phyloP scores from a whole-genome alignment of 1,140 invertebrate genomes.

The Delia radicum region DNA sequence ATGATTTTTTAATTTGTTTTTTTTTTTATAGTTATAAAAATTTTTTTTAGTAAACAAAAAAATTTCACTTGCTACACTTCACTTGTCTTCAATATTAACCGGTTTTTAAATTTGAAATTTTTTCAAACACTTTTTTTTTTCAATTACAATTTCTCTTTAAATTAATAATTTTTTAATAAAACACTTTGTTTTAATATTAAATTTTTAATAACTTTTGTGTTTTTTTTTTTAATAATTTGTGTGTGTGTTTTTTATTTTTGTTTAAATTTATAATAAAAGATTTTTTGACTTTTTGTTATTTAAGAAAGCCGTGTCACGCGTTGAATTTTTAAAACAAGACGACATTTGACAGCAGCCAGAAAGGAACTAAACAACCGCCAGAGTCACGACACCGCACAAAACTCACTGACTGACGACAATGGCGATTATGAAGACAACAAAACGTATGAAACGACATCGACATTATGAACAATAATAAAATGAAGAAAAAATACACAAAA shows the following conservation, averaged over 20 bases:
- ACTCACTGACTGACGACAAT: slow-evolving; percentile 3
- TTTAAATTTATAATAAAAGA: too few relatives aligned
- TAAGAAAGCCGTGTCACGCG: slow-evolving; percentile 35
- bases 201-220: slow-evolving; percentile 1
- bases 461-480: background rate
- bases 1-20: background rate
- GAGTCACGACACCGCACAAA: slow-evolving; percentile 7
- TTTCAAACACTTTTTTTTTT: background rate
- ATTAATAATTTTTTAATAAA: slow-evolving; percentile 4
- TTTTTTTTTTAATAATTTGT: background rate
- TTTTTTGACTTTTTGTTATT: slow-evolving; percentile 14
- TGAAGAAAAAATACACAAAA: background rate
- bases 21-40: background rate
- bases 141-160: background rate
- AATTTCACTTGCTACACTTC: slow-evolving; percentile 1
- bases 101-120: background rate
- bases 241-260: slow-evolving; percentile 18
- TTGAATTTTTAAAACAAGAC: slow-evolving; percentile 42
- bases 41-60: background rate
- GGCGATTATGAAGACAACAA: slow-evolving; percentile 3
- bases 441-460: slow-evolving; percentile 1
- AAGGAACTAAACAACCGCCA: slow-evolving; percentile 45
- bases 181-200: background rate
- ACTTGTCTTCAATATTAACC: background rate
- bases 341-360: slow-evolving; percentile 53